Evolutionary conservation across 2,888 invertebrate genomes (phyloP).

Genomic region (Ectropis crepuscularia): DNA sequence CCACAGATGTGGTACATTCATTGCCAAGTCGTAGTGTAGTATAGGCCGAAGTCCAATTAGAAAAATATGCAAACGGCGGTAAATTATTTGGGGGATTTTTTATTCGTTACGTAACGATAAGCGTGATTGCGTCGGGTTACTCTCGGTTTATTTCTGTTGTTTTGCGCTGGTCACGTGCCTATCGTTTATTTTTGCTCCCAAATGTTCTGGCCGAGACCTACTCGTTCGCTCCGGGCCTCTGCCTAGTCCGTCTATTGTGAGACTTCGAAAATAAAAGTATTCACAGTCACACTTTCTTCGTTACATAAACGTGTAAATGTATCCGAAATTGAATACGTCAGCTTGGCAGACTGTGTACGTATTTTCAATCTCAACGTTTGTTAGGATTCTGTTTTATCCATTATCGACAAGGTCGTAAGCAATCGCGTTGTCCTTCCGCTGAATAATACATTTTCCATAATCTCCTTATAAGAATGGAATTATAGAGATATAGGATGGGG

Average conservation of each 20-base stretch:
- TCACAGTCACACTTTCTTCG: conserved; percentile 31
- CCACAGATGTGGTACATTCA: conserved; percentile 26
- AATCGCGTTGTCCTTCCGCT: conserved; percentile 17
- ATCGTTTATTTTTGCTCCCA: conserved; percentile 65
- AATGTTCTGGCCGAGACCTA: conserved; percentile 47
- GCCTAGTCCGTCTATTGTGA: conserved; percentile 27
- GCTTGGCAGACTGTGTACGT: neutral
- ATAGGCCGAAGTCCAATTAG: conserved; percentile 48
- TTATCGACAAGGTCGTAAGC: conserved; percentile 28
- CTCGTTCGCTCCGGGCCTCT: conserved; percentile 31
- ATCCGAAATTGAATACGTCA: conserved; percentile 6
- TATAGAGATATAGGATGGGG: conserved; percentile 55
- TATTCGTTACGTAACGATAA: conserved; percentile 51
- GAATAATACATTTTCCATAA: conserved; percentile 56
- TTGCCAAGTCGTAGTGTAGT: conserved; percentile 53
- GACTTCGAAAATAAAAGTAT: conserved; percentile 39
- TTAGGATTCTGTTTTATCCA: conserved; percentile 29
- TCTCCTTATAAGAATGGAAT: conserved; percentile 63
- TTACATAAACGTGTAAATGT: conserved; percentile 15
- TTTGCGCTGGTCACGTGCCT: conserved; percentile 61
- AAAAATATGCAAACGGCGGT: conserved; percentile 41
- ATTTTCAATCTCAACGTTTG: conserved; percentile 5
- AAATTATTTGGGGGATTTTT: conserved; percentile 45
- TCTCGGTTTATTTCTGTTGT: conserved; percentile 61
- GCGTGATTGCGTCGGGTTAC: conserved; percentile 54